Base-by-base conservation (phyloP, 2,113 vertebrate genomes). In the Ictalurus punctatus region DNA sequence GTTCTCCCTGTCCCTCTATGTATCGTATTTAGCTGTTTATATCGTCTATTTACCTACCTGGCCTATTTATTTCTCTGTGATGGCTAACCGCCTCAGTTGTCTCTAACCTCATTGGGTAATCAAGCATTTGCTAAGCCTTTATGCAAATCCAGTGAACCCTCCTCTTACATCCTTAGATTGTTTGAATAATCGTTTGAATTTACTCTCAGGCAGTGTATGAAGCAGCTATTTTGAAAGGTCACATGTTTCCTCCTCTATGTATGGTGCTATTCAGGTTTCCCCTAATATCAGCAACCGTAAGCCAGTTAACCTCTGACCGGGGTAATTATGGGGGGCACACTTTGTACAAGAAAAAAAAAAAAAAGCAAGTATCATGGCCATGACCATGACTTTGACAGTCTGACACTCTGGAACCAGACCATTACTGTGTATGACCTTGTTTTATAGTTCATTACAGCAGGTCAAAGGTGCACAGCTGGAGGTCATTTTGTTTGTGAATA, bases 171-270 rank as follows among this genome's bases (percentile, higher is more conserved):
- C n/a, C 73, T 17, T 48, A 27, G 76, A 56, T 83, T 56, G 86
- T 85, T 88, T 76, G 90, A 83, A 90, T 85, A 30, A 54, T 82
- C 59, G 89, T 92, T 92, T 91, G 81, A 92, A 89, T 90, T 89
- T 83, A 85, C 81, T 90, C 37, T 0, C 90, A 30, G 86, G 61
- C 86, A 34, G 61, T 85, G 63, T 79, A 34, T 37, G 88, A 84
- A 86, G 78, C 86, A 87, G 86, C 56, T 74, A n/a, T 89, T 92
- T 79, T 83, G 25, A 88, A 84, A 88, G 89, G 40, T 80, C 83
- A 78, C 48, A 59, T 83, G 58, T 83, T 85, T 88, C 34, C 19
- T 78, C 34, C 73, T 86, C 19, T 10, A 13, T 87, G 40, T 73
- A 34, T 69, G 73, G 40, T 85, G 52, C 58, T 73, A 12, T 25